These are phyloP conservation scores for Eulemur albifrons DNA, from an alignment of 2,797 vertebrate species.

Conservation along the genomic window DNA sequence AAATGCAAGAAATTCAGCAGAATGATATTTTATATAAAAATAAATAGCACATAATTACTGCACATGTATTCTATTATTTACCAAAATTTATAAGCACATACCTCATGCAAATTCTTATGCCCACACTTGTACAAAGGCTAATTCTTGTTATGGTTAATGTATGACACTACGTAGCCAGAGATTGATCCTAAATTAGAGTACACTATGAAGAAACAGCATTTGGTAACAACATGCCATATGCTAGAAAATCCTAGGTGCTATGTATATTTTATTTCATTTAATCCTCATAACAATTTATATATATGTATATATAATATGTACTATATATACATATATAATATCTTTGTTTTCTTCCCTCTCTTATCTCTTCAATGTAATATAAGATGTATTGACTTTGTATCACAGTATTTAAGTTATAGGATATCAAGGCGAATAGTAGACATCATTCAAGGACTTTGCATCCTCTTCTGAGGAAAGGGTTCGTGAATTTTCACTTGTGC, in stretches of 20 bases:
- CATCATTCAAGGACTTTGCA: neutral
- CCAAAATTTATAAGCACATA: neutral
- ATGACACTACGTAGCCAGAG: neutral
- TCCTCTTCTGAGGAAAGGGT: neutral
- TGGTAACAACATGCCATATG: neutral
- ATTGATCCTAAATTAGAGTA: neutral
- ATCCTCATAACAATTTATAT: neutral
- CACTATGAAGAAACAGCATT: neutral
- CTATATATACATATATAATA: neutral
- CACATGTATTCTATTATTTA: neutral
- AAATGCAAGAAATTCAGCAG: constrained; percentile 20
- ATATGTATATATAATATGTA: too few relatives aligned
- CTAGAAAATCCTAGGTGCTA: neutral
- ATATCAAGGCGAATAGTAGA: neutral
- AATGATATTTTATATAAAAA: constrained; percentile 24
- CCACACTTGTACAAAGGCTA: neutral
- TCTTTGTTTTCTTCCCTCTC: neutral
- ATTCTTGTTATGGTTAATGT: neutral
- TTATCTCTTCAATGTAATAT: neutral
- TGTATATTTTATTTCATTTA: constrained; percentile 21
- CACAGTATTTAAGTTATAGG: neutral
- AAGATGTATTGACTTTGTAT: neutral
- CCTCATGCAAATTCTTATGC: neutral
- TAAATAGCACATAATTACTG: neutral
- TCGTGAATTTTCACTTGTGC: neutral